Evolutionary conservation across 2,797 vertebrate genomes (phyloP).

Genomic region (Masticophis lateralis): DNA sequence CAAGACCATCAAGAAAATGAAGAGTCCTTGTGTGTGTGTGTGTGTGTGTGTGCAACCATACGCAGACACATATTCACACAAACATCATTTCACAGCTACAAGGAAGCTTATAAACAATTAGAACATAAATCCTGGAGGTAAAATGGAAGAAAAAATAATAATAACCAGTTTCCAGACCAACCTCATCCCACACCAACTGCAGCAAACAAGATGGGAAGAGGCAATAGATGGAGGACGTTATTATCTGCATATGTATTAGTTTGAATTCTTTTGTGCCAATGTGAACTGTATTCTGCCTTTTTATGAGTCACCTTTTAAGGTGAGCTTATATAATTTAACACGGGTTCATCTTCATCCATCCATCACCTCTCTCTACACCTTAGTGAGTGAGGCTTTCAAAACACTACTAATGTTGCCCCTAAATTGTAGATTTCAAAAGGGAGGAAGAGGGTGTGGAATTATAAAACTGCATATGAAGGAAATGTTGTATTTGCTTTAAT

Average conservation of each 20-base stretch:
- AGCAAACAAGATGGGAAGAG: not conserved
- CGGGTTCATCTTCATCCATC: not conserved
- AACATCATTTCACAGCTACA: slow-evolving; percentile 52
- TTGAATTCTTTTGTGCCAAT: not conserved
- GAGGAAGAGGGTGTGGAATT: not conserved
- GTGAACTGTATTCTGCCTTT: not conserved
- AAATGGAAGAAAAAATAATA: slow-evolving; percentile 46
- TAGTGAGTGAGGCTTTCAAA: not conserved
- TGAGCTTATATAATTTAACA: not conserved
- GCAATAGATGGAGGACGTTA: slow-evolving; percentile 42
- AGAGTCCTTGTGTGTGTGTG: slow-evolving; percentile 46
- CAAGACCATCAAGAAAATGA: slow-evolving; percentile 66
- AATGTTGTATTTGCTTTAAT: not conserved
- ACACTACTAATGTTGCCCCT: not conserved
- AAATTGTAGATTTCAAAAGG: not conserved
- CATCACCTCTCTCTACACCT: not conserved
- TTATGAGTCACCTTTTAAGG: not conserved
- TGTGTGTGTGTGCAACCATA: not conserved
- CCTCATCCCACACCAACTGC: not conserved
- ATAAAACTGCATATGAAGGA: not conserved
- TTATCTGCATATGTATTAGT: slow-evolving; percentile 43
- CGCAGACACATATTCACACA: not conserved
- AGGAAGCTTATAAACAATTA: slow-evolving; percentile 66
- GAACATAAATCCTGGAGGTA: slow-evolving; percentile 51
- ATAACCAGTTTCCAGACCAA: slow-evolving; percentile 14